These are phyloP conservation scores for Arctia plantaginis DNA, from an alignment of 2,888 invertebrate genomes.

Conservation along the genomic window DNA sequence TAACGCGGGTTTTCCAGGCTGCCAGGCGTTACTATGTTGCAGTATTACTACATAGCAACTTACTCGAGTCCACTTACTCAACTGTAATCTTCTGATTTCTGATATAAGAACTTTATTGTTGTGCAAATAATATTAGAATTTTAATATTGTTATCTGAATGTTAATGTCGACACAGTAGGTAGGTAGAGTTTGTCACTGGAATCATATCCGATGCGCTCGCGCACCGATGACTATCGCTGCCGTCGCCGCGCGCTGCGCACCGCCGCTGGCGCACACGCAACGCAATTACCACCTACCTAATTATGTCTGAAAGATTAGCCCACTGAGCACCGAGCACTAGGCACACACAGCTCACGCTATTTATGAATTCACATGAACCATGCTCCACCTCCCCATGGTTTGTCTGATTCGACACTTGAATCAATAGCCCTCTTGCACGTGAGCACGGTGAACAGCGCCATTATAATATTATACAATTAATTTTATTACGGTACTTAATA, in stretches of 20 bases:
- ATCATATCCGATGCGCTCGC: conserved; percentile 21
- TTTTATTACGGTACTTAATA: too few species aligned
- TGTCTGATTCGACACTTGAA: background rate
- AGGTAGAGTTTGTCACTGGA: conserved; percentile 16
- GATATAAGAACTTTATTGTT: background rate
- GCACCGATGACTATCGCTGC: conserved; percentile 31
- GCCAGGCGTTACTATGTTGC: background rate
- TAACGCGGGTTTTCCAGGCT: background rate
- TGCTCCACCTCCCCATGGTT: background rate
- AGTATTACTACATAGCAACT: background rate
- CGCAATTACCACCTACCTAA: conserved; percentile 39
- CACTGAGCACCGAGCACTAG: conserved; percentile 1
- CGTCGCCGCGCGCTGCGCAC: background rate
- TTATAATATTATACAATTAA: too few species aligned
- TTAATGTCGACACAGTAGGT: conserved; percentile 1
- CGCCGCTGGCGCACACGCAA: conserved; percentile 23
- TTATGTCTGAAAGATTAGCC: conserved; percentile 27
- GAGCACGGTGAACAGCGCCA: too few species aligned
- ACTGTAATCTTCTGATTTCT: background rate
- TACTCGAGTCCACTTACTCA: background rate
- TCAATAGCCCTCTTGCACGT: background rate
- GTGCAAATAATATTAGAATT: background rate
- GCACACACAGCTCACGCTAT: conserved; percentile 19
- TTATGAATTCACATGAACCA: conserved; percentile 3
- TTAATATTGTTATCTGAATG: background rate